These are phyloP conservation scores for Lasioglossum morio DNA, from an alignment of 2,888 invertebrate species.

Conservation along the genomic window DNA sequence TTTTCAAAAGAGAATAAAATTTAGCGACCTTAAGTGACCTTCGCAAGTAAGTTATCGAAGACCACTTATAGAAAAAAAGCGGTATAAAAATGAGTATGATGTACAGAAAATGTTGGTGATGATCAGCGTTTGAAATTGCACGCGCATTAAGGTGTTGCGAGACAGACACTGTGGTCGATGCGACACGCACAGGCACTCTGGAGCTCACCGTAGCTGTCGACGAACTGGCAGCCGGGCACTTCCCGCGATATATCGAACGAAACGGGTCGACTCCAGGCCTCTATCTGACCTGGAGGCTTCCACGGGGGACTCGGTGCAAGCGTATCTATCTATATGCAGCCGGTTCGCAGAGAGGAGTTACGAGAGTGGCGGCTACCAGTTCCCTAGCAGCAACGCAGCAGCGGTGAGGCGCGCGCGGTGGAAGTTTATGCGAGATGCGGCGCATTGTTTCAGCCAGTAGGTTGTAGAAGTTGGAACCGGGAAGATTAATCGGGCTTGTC, in stretches of 20 bases:
- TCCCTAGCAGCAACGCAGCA: conserved; percentile 16
- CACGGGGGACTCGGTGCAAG: conserved; percentile 24
- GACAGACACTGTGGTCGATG: neutral
- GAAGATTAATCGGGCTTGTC: conserved; percentile 48
- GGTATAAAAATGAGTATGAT: too few relatives aligned
- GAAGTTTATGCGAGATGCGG: conserved; percentile 58
- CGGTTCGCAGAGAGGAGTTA: conserved; percentile 51
- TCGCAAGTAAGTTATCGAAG: too few relatives aligned
- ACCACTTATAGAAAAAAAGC: too few relatives aligned
- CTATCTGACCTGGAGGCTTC: conserved; percentile 60
- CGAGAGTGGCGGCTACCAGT: conserved; percentile 67
- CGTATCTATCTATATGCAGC: conserved; percentile 47
- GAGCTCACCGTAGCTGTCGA: conserved; percentile 53
- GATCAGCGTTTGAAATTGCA: too few relatives aligned
- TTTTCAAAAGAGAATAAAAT: too few relatives aligned
- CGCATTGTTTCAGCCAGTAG: conserved; percentile 51
- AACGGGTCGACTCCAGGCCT: conserved; percentile 48
- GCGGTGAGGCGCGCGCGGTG: conserved; percentile 36
- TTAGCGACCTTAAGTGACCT: too few relatives aligned
- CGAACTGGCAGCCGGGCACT: conserved; percentile 59
- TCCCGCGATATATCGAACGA: conserved; percentile 73
- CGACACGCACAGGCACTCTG: conserved; percentile 40
- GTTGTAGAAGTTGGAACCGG: conserved; percentile 38
- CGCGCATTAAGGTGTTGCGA: neutral
- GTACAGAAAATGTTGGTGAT: too few relatives aligned